phyloP scores from a whole-genome alignment of 2,888 invertebrate genomes.

The Erebia palarica region DNA sequence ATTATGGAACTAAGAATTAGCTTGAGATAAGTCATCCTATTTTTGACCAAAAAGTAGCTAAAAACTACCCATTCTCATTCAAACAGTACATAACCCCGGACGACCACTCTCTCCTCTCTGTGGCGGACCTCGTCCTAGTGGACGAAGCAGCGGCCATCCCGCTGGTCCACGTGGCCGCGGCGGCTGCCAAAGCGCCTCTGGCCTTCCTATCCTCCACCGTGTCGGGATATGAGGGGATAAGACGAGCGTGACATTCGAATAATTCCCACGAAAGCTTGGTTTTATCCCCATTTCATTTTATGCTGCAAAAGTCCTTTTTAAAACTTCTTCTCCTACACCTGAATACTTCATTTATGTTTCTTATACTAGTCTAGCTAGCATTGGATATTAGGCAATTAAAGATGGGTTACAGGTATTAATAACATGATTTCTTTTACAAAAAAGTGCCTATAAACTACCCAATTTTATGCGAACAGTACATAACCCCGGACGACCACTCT shows the following conservation, averaged over 20 bases:
- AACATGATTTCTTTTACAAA: too few relatives aligned
- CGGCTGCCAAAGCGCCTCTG: slow-evolving; percentile 94
- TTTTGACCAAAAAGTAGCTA: too few relatives aligned
- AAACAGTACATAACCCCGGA: slow-evolving; percentile 96
- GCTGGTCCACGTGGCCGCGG: slow-evolving; percentile 92
- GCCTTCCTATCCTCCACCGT: slow-evolving; percentile 98
- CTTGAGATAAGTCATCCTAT: too few relatives aligned
- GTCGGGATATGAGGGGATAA: slow-evolving; percentile 98
- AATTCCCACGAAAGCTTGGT: too few relatives aligned
- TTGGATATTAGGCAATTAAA: too few relatives aligned
- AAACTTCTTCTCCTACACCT: too few relatives aligned
- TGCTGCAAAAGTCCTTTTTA: too few relatives aligned
- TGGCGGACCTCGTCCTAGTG: slow-evolving; percentile 97
- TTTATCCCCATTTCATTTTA: too few relatives aligned
- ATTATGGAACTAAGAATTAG: too few relatives aligned
- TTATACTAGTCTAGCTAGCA: too few relatives aligned
- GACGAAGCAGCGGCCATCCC: slow-evolving; percentile 99
- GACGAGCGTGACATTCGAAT: slow-evolving; percentile 55
- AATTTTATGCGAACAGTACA: slow-evolving; percentile 86
- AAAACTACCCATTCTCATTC: neutral
- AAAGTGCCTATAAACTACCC: neutral
- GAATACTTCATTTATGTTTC: too few relatives aligned
- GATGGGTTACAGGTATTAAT: too few relatives aligned
- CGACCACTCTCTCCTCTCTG: slow-evolving; percentile 93
- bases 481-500: slow-evolving; percentile 95